Evolutionary conservation across 1,140 invertebrate species (phyloP), one percentile per base, ranked within the genome.

Genomic region (Brachionus koreanus): DNA sequence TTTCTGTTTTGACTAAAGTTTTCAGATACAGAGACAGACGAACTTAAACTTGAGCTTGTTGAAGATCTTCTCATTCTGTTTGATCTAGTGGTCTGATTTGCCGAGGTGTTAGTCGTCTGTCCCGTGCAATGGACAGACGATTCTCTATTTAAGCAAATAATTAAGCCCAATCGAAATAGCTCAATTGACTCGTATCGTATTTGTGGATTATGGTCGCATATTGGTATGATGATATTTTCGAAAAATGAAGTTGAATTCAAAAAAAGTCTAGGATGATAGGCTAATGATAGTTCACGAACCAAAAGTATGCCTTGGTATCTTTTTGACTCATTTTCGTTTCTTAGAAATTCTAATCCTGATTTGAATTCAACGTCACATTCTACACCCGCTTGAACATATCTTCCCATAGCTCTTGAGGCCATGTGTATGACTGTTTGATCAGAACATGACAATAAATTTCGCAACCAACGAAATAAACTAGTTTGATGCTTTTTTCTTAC

Each of bases 401-500:
- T 93, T 0, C 95, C 96, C 83, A 98, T 92, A 7, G 96, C 96
- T 86, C 94, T 95, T 13, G 95, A 95, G n/a, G 95, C 94, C 82
- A 97, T 90, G 89, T 98, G 95, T 93, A 98, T 97, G 0, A 98
- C 94, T 46, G 92, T 92, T 0, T 93, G 92, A 90, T 98, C 96
- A 84, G 92, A 93, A 7, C 94, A 96, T 12, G 94, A 94, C 39
- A 97, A 88, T 23, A 96, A 88, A 87, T 95, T 96, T 77, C 95
- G 91, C 10, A 98, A 88, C 76, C 76, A 79, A 37, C 61, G 49
- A 43, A 79, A 61, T 12, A 57, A 37, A 35, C 76, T 79, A 13
- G 76, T 61, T 19, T 79, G 76, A 29, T 79, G 76, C 37, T 79
- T 79, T 42, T 79, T 79, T 2, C 76, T 4, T 13, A 79, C 76